Percentiles rank a stretch among this genome's conserved stretches.
Evolutionary conservation across 1,140 invertebrate genomes (phyloP).

Genomic region (Drosophila quadrilineata): DNA sequence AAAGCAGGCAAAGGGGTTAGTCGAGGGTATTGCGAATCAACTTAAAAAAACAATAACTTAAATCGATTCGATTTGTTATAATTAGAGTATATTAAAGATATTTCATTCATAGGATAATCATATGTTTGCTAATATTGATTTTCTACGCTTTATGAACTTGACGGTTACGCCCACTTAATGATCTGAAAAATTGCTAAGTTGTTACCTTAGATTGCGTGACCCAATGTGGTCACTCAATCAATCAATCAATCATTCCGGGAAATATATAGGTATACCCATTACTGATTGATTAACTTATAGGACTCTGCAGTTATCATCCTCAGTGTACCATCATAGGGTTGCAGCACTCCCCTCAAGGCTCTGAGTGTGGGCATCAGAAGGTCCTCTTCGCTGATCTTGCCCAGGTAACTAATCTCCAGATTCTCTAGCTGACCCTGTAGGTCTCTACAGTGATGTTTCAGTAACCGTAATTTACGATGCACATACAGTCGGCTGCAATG

Average conservation of each 20-base stretch:
- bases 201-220: no score
- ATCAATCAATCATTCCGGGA: no score
- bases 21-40: conserved; percentile 26
- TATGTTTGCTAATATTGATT: no score
- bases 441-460: conserved; percentile 27
- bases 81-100: background rate
- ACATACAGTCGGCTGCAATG: conserved; percentile 24
- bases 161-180: no score
- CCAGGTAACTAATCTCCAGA: conserved; percentile 27
- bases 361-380: conserved; percentile 21
- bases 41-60: background rate
- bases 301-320: conserved; percentile 9
- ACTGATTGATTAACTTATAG: conserved; percentile 41
- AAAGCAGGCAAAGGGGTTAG: conserved; percentile 31
- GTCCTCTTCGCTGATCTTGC: conserved; percentile 18
- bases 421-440: conserved; percentile 31
- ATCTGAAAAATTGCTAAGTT: no score
- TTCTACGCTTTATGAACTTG: no score
- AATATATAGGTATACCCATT: no score
- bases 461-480: conserved; percentile 21
- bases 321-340: conserved; percentile 33
- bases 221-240: no score
- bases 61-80: background rate
- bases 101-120: no score
- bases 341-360: conserved; percentile 10